These are phyloP conservation scores for Drosophila mettleri DNA, from an alignment of 2,888 invertebrate species.

Conservation along the genomic window DNA sequence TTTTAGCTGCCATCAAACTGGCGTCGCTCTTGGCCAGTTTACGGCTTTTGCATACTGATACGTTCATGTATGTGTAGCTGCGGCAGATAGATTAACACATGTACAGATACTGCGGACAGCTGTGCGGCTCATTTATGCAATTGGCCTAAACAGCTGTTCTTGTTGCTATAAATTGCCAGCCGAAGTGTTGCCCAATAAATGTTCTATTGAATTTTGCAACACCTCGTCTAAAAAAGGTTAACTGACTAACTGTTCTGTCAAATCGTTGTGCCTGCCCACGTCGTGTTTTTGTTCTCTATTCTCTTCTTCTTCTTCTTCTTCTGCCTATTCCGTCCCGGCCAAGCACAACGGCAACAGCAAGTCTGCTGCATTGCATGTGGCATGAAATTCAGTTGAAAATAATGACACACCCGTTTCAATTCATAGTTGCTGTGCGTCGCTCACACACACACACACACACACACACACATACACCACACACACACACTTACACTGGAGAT, in stretches of 20 bases:
- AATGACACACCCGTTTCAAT: conserved; percentile 81
- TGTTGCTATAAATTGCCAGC: conserved; percentile 67
- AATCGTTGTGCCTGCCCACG: conserved; percentile 72
- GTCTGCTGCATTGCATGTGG: conserved; percentile 75
- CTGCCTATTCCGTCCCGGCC: conserved; percentile 14
- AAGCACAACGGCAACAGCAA: conserved; percentile 14
- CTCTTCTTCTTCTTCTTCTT: too few species aligned
- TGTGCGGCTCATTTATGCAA: conserved; percentile 73
- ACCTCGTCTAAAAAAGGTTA: conserved; percentile 69
- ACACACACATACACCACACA: conserved; percentile 24
- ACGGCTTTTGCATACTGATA: conserved; percentile 53
- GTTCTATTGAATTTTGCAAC: conserved; percentile 76
- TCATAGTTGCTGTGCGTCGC: conserved; percentile 50
- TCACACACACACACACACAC: conserved; percentile 26
- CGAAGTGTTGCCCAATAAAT: conserved; percentile 75
- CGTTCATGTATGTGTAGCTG: conserved; percentile 1
- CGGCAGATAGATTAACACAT: conserved; percentile 31
- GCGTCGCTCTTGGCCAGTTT: conserved; percentile 58
- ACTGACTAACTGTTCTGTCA: conserved; percentile 80
- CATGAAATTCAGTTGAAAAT: conserved; percentile 78
- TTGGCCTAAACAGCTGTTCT: conserved; percentile 37
- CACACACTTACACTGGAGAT: conserved; percentile 33
- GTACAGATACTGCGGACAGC: conserved; percentile 21
- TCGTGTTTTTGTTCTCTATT: conserved; percentile 19
- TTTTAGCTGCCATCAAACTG: conserved; percentile 75